Evolutionary conservation across 2,797 vertebrate species (phyloP).

Genomic region (Ptychadena robeensis): DNA sequence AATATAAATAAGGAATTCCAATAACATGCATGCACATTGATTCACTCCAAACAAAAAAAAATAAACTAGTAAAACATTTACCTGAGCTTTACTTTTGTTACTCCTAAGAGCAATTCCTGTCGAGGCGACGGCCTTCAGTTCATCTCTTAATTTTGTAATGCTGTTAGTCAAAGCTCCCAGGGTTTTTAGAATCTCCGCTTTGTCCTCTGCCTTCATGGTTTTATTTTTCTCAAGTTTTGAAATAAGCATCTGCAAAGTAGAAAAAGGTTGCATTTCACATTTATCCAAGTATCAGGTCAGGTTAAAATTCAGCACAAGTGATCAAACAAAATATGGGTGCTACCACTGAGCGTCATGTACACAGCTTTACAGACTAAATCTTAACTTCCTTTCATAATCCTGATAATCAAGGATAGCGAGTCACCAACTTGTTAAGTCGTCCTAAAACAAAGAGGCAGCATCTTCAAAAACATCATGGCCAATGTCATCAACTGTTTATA

Average conservation of each 20-base stretch:
- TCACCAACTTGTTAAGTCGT: no score
- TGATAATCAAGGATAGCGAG: no score
- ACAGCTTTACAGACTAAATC: no score
- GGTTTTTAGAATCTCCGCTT: slow-evolving; percentile 94
- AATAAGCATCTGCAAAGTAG: slow-evolving; percentile 87
- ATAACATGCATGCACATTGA: not conserved
- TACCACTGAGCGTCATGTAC: no score
- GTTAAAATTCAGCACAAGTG: no score
- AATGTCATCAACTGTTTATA: no score
- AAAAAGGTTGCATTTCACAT: no score
- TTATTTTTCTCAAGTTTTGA: slow-evolving; percentile 97
- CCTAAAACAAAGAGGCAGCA: no score
- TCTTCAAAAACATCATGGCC: no score
- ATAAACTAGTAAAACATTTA: slow-evolving; percentile 66
- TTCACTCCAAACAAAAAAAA: not conserved
- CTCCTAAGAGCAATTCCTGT: slow-evolving; percentile 74
- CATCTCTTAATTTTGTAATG: slow-evolving; percentile 95
- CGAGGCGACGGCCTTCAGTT: slow-evolving; percentile 88
- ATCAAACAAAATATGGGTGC: no score
- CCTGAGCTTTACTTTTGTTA: slow-evolving; percentile 92
- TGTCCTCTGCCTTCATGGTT: slow-evolving; percentile 91
- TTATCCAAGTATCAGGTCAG: no score
- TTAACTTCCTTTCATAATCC: no score
- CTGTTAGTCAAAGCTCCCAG: slow-evolving; percentile 87
- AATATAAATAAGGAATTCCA: not conserved